Evolutionary conservation across 2,797 vertebrate species (phyloP).

Genomic region (Vireo griseus): DNA sequence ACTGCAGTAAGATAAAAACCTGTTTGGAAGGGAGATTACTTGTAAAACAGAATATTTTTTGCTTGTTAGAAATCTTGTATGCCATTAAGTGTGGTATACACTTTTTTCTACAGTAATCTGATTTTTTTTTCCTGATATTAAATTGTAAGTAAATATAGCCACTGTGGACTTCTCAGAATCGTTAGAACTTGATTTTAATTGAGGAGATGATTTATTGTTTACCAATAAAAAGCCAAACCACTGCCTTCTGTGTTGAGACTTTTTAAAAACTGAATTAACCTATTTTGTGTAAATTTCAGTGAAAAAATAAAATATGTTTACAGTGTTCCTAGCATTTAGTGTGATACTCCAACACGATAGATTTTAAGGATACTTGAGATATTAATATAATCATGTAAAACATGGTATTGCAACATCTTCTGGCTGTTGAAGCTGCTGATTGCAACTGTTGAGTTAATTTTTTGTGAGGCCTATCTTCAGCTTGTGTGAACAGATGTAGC

Average conservation of each 20-base stretch:
- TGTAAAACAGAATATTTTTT: conserved; percentile 56
- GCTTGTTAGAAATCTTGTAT: conserved; percentile 36
- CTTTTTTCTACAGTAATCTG: conserved; percentile 38
- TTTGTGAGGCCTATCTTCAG: neutral
- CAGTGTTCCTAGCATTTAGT: neutral
- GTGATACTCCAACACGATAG: neutral
- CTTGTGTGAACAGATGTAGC: neutral
- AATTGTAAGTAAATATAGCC: conserved; percentile 25
- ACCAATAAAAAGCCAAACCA: conserved; percentile 55
- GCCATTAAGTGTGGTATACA: neutral
- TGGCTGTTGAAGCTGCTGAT: neutral
- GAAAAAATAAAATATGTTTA: conserved; percentile 27
- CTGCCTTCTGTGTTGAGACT: conserved; percentile 6
- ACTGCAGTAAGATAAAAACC: conserved; percentile 11
- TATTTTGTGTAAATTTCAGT: conserved; percentile 32
- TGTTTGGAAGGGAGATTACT: conserved; percentile 22
- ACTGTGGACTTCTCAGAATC: conserved; percentile 19
- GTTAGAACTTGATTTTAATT: conserved; percentile 12
- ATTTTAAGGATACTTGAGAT: neutral
- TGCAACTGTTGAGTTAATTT: neutral
- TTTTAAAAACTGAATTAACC: conserved; percentile 7
- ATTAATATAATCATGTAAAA: neutral
- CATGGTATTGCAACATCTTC: neutral
- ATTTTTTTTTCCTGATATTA: neutral
- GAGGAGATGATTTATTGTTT: conserved; percentile 49